Percentiles rank a stretch among this genome's conserved stretches.
These are phyloP conservation scores for Arctocebus calabarensis DNA, from an alignment of 2,797 vertebrate species.

Conservation along the genomic window DNA sequence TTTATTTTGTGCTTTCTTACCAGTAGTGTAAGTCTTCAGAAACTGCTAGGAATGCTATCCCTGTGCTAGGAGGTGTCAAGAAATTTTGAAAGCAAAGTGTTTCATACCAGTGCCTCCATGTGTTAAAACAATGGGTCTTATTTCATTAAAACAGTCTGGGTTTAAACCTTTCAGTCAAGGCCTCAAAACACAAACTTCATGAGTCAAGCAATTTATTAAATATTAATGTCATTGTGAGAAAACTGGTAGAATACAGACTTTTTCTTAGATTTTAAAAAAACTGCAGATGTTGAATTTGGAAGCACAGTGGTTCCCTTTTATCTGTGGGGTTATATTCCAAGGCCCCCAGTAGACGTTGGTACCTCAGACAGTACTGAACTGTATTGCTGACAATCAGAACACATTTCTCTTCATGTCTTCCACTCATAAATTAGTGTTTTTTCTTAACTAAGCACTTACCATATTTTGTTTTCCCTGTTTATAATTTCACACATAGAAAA, in stretches of 20 bases:
- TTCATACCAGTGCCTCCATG: slow-evolving; percentile 51
- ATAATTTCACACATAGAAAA: not conserved
- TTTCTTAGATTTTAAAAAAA: slow-evolving; percentile 65
- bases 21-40: slow-evolving; percentile 58
- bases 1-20: slow-evolving; percentile 61
- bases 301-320: not conserved
- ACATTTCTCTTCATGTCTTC: not conserved
- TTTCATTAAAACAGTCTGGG: slow-evolving; percentile 73
- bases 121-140: not conserved
- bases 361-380: not conserved
- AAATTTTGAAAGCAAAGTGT: slow-evolving; percentile 68
- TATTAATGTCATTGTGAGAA: slow-evolving; percentile 64
- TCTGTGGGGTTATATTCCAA: not conserved
- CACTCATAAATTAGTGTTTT: not conserved
- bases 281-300: not conserved
- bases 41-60: slow-evolving; percentile 64
- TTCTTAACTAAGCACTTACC: not conserved
- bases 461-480: not conserved
- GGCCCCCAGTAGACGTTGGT: not conserved
- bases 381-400: not conserved
- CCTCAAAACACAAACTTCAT: slow-evolving; percentile 67
- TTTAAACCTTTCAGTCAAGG: slow-evolving; percentile 75
- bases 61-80: slow-evolving; percentile 61
- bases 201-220: slow-evolving; percentile 75
- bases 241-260: slow-evolving; percentile 49